phyloP scores from a whole-genome alignment of 2,797 vertebrate genomes.

The Numenius phaeopus region DNA sequence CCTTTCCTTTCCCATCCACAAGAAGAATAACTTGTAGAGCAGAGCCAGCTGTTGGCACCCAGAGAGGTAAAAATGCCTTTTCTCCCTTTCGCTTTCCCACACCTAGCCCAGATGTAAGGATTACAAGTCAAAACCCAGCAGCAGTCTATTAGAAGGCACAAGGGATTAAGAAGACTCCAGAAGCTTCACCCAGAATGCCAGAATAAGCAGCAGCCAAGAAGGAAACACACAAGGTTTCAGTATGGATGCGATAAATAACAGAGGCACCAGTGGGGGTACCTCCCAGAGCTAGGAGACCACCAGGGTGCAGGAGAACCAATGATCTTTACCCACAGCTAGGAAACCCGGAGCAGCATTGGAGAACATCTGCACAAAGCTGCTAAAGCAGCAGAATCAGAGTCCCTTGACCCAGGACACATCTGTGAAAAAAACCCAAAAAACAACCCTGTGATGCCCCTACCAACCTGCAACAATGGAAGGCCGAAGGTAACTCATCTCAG shows the following conservation, averaged over 20 bases:
- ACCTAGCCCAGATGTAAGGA: background rate
- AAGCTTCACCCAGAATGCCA: background rate
- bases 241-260: background rate
- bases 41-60: background rate
- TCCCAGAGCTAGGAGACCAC: background rate
- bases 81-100: background rate
- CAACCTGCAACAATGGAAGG: background rate
- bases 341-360: background rate
- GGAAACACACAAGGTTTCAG: background rate
- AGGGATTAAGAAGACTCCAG: background rate
- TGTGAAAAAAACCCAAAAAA: background rate
- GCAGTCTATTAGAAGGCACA: background rate
- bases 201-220: background rate
- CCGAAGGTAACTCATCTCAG: background rate
- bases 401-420: background rate
- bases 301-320: background rate
- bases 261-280: background rate
- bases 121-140: background rate
- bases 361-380: background rate
- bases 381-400: background rate
- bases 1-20: background rate
- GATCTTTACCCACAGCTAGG: background rate
- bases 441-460: background rate
- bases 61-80: background rate
- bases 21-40: background rate